These are phyloP conservation scores for Trachymyrmex cornetzi DNA, from an alignment of 1,140 invertebrate species.

Conservation along the genomic window DNA sequence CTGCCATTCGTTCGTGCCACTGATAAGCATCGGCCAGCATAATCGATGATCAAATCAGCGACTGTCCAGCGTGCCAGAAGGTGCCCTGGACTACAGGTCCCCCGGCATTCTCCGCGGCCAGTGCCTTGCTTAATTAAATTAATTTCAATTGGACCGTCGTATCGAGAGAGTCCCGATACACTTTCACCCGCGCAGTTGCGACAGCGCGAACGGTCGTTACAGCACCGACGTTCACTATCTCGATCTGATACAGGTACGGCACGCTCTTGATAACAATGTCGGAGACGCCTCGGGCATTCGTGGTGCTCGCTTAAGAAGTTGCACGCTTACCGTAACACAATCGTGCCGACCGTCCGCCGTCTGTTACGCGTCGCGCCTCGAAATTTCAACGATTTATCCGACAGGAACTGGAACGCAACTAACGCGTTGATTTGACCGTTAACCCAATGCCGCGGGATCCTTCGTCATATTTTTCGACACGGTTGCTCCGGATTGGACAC, in stretches of 20 bases:
- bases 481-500: not conserved
- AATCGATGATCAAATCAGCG: conserved; percentile 63
- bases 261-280: conserved; percentile 81
- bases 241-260: conserved; percentile 76
- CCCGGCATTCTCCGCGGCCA: conserved; percentile 40
- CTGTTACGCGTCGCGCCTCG: conserved; percentile 75
- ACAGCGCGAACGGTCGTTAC: conserved; percentile 71
- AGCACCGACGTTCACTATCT: conserved; percentile 71
- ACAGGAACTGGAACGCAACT: conserved; percentile 72
- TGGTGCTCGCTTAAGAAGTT: conserved; percentile 69
- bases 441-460: conserved; percentile 23
- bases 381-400: conserved; percentile 80
- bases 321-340: conserved; percentile 57
- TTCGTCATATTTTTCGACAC: conserved; percentile 27
- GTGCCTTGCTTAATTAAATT: conserved; percentile 82
- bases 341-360: conserved; percentile 39
- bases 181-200: conserved; percentile 82
- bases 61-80: conserved; percentile 37
- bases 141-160: conserved; percentile 81
- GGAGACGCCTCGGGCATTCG: conserved; percentile 75
- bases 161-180: conserved; percentile 73
- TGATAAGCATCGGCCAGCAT: conserved; percentile 33
- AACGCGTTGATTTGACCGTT: conserved; percentile 29
- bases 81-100: conserved; percentile 47
- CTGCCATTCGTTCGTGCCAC: conserved; percentile 26